These are phyloP conservation scores for Dicranocentrus wangi DNA, from an alignment of 2,888 invertebrate genomes.

Conservation along the genomic window DNA sequence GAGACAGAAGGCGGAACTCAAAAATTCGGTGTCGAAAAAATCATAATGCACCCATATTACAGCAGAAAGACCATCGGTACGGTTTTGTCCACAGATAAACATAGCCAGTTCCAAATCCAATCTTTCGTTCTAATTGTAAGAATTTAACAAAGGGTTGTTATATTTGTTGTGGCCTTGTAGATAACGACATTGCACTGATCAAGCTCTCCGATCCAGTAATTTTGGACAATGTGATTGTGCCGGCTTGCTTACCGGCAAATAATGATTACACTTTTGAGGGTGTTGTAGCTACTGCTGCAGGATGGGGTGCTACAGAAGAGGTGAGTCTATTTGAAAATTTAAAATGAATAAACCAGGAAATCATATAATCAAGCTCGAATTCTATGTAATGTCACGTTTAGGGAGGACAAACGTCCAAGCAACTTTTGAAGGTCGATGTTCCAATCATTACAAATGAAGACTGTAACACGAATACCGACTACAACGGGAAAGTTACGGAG, in stretches of 20 bases:
- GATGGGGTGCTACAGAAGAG: conserved; percentile 66
- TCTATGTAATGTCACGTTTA: conserved; percentile 17
- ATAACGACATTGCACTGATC: conserved; percentile 68
- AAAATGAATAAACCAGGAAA: too few relatives aligned
- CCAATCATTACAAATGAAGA: conserved; percentile 68
- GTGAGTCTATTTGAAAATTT: too few relatives aligned
- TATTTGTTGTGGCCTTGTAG: too few relatives aligned
- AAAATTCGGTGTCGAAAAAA: conserved; percentile 59
- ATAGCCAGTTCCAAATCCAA: too few relatives aligned
- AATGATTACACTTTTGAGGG: conserved; percentile 65
- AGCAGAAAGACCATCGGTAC: conserved; percentile 60
- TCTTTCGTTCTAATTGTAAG: too few relatives aligned
- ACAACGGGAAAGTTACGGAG: conserved; percentile 61
- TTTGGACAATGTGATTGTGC: conserved; percentile 64
- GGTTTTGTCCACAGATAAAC: background rate
- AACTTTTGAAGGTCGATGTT: conserved; percentile 68
- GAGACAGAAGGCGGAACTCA: conserved; percentile 69
- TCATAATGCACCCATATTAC: conserved; percentile 66
- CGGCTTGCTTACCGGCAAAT: conserved; percentile 65
- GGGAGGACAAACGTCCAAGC: conserved; percentile 60
- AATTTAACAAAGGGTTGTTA: too few relatives aligned
- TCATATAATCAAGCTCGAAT: too few relatives aligned
- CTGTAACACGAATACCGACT: conserved; percentile 66
- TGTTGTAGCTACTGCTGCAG: conserved; percentile 50
- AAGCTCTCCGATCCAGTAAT: conserved; percentile 63